Conservation (phyloP, 2,888 invertebrate genomes). For the Platycnemis pennipes region DNA sequence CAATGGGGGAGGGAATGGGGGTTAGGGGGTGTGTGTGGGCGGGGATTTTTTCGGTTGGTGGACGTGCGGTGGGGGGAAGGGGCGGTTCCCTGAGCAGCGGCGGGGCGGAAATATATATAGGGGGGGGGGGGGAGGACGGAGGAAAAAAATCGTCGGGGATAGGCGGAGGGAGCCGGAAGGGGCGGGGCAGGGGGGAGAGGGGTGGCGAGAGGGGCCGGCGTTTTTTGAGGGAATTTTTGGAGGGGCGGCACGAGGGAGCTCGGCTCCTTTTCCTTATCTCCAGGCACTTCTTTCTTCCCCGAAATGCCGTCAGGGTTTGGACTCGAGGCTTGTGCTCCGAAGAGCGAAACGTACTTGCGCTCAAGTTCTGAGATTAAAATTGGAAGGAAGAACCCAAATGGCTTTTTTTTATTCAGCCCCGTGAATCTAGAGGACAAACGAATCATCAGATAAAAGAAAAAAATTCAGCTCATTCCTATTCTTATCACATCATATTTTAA, state of each 20-base stretch:
- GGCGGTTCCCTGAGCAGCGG: slow-evolving; percentile 45
- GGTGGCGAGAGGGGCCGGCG: neutral
- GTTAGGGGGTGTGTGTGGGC: slow-evolving; percentile 23
- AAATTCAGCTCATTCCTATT: too few relatives aligned
- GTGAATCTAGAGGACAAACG: too few relatives aligned
- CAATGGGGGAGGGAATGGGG: neutral
- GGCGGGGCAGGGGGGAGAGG: slow-evolving; percentile 55
- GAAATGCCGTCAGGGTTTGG: too few relatives aligned
- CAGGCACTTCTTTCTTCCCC: too few relatives aligned
- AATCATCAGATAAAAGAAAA: too few relatives aligned
- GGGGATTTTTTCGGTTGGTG: slow-evolving; percentile 66
- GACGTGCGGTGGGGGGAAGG: slow-evolving; percentile 63
- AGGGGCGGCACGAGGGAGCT: neutral
- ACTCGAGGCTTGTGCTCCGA: too few relatives aligned
- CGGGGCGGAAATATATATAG: neutral
- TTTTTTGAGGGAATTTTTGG: slow-evolving; percentile 13
- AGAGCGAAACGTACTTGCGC: too few relatives aligned
- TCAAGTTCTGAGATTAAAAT: too few relatives aligned
- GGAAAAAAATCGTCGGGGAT: slow-evolving; percentile 64
- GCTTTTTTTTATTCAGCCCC: too few relatives aligned
- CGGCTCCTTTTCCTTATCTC: neutral
- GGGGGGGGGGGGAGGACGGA: slow-evolving; percentile 38
- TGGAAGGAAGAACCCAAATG: too few relatives aligned
- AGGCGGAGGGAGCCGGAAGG: slow-evolving; percentile 58
- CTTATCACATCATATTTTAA: too few relatives aligned